phyloP scores from a whole-genome alignment of 1,140 invertebrate genomes.

The Cecropterus lyciades region DNA sequence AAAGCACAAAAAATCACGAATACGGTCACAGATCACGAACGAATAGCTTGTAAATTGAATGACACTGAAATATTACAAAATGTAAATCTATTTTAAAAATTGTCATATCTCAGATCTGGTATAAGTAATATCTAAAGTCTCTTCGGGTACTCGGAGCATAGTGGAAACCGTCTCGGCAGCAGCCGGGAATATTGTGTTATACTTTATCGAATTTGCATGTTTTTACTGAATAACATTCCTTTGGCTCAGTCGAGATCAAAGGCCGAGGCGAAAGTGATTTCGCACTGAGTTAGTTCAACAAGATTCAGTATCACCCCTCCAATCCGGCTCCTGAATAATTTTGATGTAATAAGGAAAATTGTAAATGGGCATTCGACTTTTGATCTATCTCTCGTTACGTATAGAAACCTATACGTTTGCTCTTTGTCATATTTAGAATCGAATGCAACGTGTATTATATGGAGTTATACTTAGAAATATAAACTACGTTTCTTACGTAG shows the following conservation, averaged over 20 bases:
- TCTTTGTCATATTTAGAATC: no score
- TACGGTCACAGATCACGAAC: no score
- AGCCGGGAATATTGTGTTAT: slow-evolving; percentile 82
- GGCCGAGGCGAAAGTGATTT: slow-evolving; percentile 80
- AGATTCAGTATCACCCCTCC: slow-evolving; percentile 75
- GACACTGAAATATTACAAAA: slow-evolving; percentile 9
- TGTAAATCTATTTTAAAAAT: slow-evolving; percentile 11
- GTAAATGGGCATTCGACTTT: slow-evolving; percentile 76
- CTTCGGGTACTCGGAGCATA: slow-evolving; percentile 50
- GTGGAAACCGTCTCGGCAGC: slow-evolving; percentile 54
- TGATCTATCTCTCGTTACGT: slow-evolving; percentile 45
- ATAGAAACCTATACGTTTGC: neutral
- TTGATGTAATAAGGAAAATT: slow-evolving; percentile 81
- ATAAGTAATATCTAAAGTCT: slow-evolving; percentile 68
- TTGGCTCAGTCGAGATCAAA: slow-evolving; percentile 81
- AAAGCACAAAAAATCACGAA: no score
- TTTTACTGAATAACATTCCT: slow-evolving; percentile 84
- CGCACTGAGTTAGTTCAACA: slow-evolving; percentile 81
- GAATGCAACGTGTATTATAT: no score
- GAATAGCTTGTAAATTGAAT: no score
- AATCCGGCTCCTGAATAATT: slow-evolving; percentile 77
- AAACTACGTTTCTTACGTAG: no score
- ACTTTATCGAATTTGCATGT: slow-evolving; percentile 84
- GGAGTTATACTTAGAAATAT: no score
- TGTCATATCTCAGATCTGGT: slow-evolving; percentile 16